Evolutionary conservation across 2,888 invertebrate species (phyloP).

Genomic region (Eupithecia pulchellata): DNA sequence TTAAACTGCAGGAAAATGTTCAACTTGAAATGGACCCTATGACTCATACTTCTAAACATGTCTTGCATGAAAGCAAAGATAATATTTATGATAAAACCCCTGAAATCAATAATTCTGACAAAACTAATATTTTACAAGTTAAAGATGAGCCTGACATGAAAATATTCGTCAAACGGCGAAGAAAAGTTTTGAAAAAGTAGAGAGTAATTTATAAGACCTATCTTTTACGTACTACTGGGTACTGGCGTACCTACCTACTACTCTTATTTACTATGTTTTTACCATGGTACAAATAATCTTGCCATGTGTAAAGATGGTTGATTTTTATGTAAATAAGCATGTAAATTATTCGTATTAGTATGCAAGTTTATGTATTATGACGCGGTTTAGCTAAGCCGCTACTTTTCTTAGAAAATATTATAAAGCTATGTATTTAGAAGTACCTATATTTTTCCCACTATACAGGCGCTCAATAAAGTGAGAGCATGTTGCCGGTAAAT

Average conservation of each 20-base stretch:
- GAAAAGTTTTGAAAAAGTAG: conserved; percentile 60
- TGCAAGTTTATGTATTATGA: not conserved
- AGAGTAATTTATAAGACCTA: conserved; percentile 18
- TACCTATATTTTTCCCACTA: no score
- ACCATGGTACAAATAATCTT: not conserved
- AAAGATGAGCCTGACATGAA: conserved; percentile 71
- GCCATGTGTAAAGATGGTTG: not conserved
- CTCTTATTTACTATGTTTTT: not conserved
- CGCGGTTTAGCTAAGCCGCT: not conserved
- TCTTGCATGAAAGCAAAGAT: conserved; percentile 36
- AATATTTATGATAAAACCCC: conserved; percentile 34
- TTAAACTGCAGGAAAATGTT: conserved; percentile 50
- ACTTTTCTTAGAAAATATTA: no score
- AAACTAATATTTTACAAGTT: conserved; percentile 44
- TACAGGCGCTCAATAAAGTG: no score
- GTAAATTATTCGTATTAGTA: conserved; percentile 10
- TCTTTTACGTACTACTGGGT: not conserved
- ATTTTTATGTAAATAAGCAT: not conserved
- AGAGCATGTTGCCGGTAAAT: no score
- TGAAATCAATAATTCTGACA: conserved; percentile 45
- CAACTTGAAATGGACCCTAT: conserved; percentile 23
- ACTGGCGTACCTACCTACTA: not conserved
- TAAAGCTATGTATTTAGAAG: no score
- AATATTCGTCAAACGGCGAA: conserved; percentile 71
- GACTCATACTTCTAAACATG: conserved; percentile 41